These are phyloP conservation scores for Paratrypauchen microcephalus DNA, from an alignment of 2,797 vertebrate species.

Conservation along the genomic window DNA sequence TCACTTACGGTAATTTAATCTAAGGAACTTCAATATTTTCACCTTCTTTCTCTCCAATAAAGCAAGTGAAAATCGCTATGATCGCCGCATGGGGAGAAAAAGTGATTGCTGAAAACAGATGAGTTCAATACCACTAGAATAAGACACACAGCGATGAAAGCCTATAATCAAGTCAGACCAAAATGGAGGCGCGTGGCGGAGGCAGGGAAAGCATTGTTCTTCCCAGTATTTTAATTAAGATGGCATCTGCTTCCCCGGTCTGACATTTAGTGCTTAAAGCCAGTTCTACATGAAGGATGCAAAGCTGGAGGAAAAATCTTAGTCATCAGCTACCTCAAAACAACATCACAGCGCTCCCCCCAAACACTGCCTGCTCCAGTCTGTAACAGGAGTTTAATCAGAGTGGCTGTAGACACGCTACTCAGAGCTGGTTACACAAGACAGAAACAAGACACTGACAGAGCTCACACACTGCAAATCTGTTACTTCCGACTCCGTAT, in stretches of 20 bases:
- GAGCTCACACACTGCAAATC: too few relatives aligned
- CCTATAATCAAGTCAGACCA: constrained; percentile 31
- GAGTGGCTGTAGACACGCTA: constrained; percentile 42
- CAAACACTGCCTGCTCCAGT: constrained; percentile 26
- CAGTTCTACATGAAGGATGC: constrained; percentile 53
- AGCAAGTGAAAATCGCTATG: constrained; percentile 22
- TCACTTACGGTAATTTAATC: constrained; percentile 37
- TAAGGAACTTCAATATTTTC: constrained; percentile 28
- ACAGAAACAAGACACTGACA: neutral
- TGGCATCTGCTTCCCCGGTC: constrained; percentile 22
- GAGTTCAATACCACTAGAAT: constrained; percentile 33
- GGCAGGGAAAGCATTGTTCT: constrained; percentile 44
- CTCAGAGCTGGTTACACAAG: constrained; percentile 29
- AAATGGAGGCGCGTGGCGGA: constrained; percentile 22
- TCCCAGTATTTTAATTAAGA: constrained; percentile 57
- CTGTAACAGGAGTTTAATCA: constrained; percentile 32
- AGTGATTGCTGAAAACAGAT: constrained; percentile 40
- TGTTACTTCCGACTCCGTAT: neutral
- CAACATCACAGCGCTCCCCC: constrained; percentile 30
- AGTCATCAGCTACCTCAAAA: constrained; percentile 51
- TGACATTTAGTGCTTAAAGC: constrained; percentile 42
- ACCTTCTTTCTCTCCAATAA: constrained; percentile 19
- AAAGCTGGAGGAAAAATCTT: constrained; percentile 41
- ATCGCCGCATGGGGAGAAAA: constrained; percentile 8
- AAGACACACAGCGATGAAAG: constrained; percentile 27